phyloP scores from a whole-genome alignment of 2,797 vertebrate genomes.

The Enteromius viviparus region DNA sequence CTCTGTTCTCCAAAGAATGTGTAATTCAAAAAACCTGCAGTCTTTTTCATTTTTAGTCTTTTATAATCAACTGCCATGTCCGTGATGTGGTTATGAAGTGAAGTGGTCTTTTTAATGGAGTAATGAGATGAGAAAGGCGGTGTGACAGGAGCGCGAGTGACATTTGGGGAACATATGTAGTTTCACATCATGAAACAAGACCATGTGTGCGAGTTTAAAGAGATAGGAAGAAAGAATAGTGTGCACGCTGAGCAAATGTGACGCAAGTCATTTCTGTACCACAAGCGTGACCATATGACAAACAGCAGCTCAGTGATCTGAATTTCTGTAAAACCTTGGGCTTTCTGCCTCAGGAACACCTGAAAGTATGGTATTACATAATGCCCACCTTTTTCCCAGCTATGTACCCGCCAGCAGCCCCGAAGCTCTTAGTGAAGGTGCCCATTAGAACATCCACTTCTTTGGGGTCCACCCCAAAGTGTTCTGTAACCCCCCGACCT shows the following conservation, averaged over 20 bases:
- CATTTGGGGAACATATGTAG: slow-evolving; percentile 76
- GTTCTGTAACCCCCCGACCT: slow-evolving; percentile 86
- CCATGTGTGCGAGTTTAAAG: slow-evolving; percentile 1
- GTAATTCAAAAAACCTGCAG: slow-evolving; percentile 77
- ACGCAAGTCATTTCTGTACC: neutral
- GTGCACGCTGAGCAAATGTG: neutral
- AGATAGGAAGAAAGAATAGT: neutral
- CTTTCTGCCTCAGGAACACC: neutral
- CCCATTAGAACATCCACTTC: slow-evolving; percentile 94
- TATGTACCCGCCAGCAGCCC: slow-evolving; percentile 89
- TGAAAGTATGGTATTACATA: neutral
- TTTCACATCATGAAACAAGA: slow-evolving; percentile 36
- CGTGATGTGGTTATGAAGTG: slow-evolving; percentile 75
- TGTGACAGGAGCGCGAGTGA: slow-evolving; percentile 62
- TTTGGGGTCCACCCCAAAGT: slow-evolving; percentile 78
- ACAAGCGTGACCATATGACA: neutral
- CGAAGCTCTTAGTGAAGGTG: slow-evolving; percentile 96
- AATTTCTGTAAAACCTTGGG: neutral
- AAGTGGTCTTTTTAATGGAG: slow-evolving; percentile 77
- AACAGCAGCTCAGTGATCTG: neutral
- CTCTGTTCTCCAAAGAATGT: slow-evolving; percentile 54
- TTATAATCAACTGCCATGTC: slow-evolving; percentile 77
- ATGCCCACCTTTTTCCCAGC: slow-evolving; percentile 85
- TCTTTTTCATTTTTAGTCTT: slow-evolving; percentile 66
- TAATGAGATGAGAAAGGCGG: slow-evolving; percentile 68